Evolutionary conservation across 1,140 invertebrate species (phyloP), one percentile per base, ranked within the genome.

Genomic region (Aphidius ervi): DNA sequence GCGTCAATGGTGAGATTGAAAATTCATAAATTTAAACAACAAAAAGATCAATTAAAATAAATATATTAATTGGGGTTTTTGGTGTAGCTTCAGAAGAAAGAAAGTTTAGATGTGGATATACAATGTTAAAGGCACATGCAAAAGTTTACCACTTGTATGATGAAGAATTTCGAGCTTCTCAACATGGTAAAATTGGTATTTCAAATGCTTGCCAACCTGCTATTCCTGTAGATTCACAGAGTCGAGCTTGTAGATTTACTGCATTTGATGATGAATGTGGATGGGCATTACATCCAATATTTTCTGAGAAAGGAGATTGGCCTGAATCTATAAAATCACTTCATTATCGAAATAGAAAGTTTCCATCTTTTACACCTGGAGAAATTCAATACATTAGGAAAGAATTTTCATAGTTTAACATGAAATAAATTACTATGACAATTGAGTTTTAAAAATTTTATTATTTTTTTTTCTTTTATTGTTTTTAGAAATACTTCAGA

Each of bases 201-300:
- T 39, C 63, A 16, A 8, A 64, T 2, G 23, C 59, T 62, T 10
- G 60, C 62, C 9, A 31, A 57, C 64, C 5, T 58, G 16, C 16
- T 63, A 59, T 70, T 69, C 67, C 0, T 68, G 63, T 53, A 60
- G 52, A 37, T 9, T 63, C 0, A 8, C 54, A 48, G 3, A 73
- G 75, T 48, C 31, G 8, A 1, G 4, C 23, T 5, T 63, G 68
- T 9, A 63, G 54, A 8, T 71, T 72, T n/a, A 46, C 59, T 4
- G 62, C 62, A 0, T 76, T 71, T 63, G 61, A 73, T 6, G 84
- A 81, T 59, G 63, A 81, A 65, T 80, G 76, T 66, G 88, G 88
- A 10, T 87, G 85, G 86, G 82, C 82, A 56, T 81, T 83, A 0
- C 73, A 88, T 69, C 85, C 85, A 16, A 83, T 88, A 59, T 84